Evolutionary conservation across 2,888 invertebrate genomes (phyloP).

Genomic region (Acronicta psi): DNA sequence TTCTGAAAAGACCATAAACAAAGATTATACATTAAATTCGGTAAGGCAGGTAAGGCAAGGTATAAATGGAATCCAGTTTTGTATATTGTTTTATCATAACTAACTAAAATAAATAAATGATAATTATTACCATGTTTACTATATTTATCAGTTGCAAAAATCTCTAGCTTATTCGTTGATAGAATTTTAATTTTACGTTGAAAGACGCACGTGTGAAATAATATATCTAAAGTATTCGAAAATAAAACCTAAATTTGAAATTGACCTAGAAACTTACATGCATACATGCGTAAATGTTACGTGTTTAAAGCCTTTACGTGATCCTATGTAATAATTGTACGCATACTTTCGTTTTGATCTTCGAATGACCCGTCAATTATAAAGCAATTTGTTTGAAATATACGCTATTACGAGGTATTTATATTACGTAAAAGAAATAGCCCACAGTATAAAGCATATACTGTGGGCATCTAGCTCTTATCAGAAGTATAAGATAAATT

Average conservation of each 20-base stretch:
- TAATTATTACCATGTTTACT: no score
- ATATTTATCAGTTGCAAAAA: no score
- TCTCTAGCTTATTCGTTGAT: no score
- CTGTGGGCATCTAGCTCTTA: no score
- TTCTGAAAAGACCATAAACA: conserved; percentile 78
- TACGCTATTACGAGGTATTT: conserved; percentile 57
- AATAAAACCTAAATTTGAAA: conserved; percentile 17
- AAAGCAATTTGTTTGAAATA: conserved; percentile 73
- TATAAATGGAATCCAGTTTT: no score
- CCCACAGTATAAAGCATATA: conserved; percentile 7
- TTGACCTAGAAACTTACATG: conserved; percentile 42
- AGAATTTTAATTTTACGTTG: no score
- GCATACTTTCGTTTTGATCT: conserved; percentile 57
- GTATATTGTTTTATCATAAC: no score
- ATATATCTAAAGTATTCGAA: no score
- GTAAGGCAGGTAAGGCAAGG: no score
- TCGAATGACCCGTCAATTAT: conserved; percentile 68
- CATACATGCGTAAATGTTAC: conserved; percentile 31
- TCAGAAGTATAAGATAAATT: no score
- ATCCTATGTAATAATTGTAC: conserved; percentile 46
- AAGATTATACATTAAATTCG: not conserved
- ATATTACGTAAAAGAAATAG: conserved; percentile 43
- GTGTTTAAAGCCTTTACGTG: conserved; percentile 30
- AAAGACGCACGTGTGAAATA: not conserved
- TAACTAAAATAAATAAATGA: no score